Evolutionary conservation across 1,140 invertebrate genomes (phyloP), one percentile per base, ranked within the genome.

Genomic region (Drosophila sproati): DNA sequence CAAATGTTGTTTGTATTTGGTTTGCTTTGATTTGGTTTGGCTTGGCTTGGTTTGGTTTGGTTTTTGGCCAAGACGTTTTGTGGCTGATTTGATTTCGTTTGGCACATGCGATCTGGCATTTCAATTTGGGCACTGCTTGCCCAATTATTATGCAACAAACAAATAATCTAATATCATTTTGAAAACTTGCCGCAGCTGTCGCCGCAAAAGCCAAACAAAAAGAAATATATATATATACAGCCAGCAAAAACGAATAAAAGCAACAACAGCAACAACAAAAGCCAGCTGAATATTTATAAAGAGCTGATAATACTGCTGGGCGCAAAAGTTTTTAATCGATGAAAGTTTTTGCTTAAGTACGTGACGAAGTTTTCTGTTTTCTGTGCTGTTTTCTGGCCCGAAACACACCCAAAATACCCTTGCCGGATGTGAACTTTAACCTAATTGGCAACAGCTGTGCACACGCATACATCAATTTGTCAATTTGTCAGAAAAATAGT

Each of bases 251-350:
- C 12, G 50, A 6, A 39, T n/a, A 48, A 6, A 37, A 54, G 2
- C 10, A 71, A 34, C 5, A 63, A 57, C 47, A 12, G 12, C 12
- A 63, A 39, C 4, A 31, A 32, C 5, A 12, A 39, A 48, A 47
- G 34, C 43, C 37, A 35, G 20, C 28, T 52, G 41, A 69, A 68
- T 61, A 56, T 68, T 68, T 61, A 28, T 50, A 32, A 61, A 70
- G 59, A 70, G 71, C 77, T 89, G 85, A 88, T 89, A 83, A 88
- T 89, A 55, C 67, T 73, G 20, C 68, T 64, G 62, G 45, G 59
- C 45, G 50, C 57, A 77, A 80, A 83, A 88, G 47, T 89, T 89
- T 89, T 81, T 79, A 89, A 89, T 85, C 85, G 85, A 85, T 89
- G 66, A 73, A 88, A 89, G 66, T 83, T 89, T 88, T 35, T 55